Base-by-base conservation (phyloP, 2,888 invertebrate genomes). In the Pseudococcus longispinus region DNA sequence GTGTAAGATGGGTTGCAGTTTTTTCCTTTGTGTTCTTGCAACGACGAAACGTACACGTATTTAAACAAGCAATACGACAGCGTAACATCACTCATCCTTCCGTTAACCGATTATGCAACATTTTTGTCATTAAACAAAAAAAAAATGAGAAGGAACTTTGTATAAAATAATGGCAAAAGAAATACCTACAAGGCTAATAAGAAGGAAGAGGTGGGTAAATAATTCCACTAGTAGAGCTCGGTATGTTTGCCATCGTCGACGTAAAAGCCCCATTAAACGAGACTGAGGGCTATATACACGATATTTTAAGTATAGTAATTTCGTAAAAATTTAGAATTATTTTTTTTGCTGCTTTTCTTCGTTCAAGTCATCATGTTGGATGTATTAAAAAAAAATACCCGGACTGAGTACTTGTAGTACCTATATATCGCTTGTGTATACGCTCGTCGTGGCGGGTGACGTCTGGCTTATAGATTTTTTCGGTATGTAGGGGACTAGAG, bases 231-330 rank as follows among this genome's bases (percentile, higher is more conserved):
- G 65, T 65, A 65, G 65, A 51, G 51, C 51, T 15, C 20, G 23
- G 65, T 26, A 65, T 65, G 65, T 65, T 65, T 65, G 65, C 65
- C 65, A 65, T 65, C 65, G 65, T 65, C 65, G 65, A 65, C 26
- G 65, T 65, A 65, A 65, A 65, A 65, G 65, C 65, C 65, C 65
- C 65, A 65, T 65, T 65, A 65, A 26, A 26, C 65, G 9, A 65
- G 65, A 65, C 20, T 26, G 26, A 26, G 65, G 65, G 65, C 26
- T 65, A 65, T 65, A 65, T n/a, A n/a, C 51, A n/a, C 51, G n/a
- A 51, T 51, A 51, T 37, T 37, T 2, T 65, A 65, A 65, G 65
- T 65, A 65, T 26, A 65, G 65, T 65, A 65, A 65, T 65, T 65
- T 65, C 65, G 26, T 65, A 65, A 65, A 65, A 65, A 51, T 65